Base-by-base conservation (phyloP, 92 coral and sea anemone genomes). In the Heliopora coerulea region DNA sequence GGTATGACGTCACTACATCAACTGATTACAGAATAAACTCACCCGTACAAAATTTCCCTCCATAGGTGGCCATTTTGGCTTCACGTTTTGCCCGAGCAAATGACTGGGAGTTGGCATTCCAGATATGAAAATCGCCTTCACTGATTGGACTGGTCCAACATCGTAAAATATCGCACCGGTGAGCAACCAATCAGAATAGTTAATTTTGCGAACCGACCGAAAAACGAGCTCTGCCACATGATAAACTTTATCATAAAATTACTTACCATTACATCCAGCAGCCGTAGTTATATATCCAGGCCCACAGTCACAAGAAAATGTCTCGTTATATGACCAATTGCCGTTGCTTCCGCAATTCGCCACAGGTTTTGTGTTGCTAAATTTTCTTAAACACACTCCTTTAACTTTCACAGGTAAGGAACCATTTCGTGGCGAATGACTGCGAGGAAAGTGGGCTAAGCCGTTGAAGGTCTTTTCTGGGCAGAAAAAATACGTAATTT, bases 261-360 rank as follows among this genome's bases (percentile, higher is more conserved):
- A 69, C 76, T 70, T 52, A 70, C 77, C 31, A 21, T 8, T 3
- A 31, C 77, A 70, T n/a, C 77, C 62, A 0, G 10, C 11, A 20
- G 48, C 34, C 8, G 62, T 70, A 31, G 35, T 35, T 25, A 52
- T 41, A 29, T 27, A 30, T 19, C 77, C 77, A 32, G 63, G 28
- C 24, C 27, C 31, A 35, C 77, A 70, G n/a, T 25, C 54, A 33
- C 77, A 70, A 15, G 77, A 63, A 25, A 70, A 2, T 9, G 63
- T 52, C 31, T 70, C 63, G 31, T 54, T 70, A 25, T 13, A 30
- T 10, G 49, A 52, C 77, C 77, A 70, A 9, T n/a, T 39, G 0
- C 77, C 77, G 8, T 32, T 50, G 17, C 77, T 70, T 17, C 17
- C 63, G 34, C 77, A 70, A 21, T 70, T 52, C 35, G 63, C 62